Evolutionary conservation across 2,888 invertebrate species (phyloP).

Genomic region (Morinoia aosen): DNA sequence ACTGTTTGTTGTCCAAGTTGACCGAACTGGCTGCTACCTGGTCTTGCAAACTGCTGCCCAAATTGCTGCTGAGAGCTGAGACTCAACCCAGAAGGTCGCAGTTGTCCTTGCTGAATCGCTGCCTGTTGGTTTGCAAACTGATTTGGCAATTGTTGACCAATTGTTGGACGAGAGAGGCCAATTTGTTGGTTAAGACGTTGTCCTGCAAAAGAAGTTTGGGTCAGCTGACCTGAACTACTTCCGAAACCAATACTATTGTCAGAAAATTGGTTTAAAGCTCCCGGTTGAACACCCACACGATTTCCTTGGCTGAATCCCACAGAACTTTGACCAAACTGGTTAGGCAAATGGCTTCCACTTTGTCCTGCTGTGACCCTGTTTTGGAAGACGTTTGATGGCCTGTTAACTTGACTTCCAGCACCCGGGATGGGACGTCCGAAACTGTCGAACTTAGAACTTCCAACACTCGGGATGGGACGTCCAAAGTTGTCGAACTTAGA

Average conservation of each 20-base stretch:
- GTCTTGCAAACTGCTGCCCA: neutral
- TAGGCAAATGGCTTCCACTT: neutral
- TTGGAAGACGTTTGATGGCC: neutral
- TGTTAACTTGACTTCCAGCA: neutral
- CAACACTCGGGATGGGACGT: too few relatives aligned
- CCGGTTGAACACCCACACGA: neutral
- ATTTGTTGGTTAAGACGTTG: neutral
- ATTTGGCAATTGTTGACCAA: neutral
- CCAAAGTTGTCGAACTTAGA: too few relatives aligned
- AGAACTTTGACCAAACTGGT: neutral
- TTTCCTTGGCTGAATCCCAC: neutral
- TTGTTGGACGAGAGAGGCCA: neutral
- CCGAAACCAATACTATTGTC: neutral
- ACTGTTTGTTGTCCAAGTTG: neutral
- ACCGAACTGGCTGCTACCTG: neutral
- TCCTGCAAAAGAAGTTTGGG: neutral
- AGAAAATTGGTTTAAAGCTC: neutral
- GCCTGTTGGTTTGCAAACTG: neutral
- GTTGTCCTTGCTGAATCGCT: neutral
- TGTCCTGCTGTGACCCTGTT: neutral
- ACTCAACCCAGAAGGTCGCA: neutral
- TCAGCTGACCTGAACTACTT: neutral
- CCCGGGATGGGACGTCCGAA: too few relatives aligned
- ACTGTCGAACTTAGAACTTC: too few relatives aligned
- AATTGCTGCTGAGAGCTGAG: neutral